Evolutionary conservation across 2,797 vertebrate genomes (phyloP).

Genomic region (Eidolon dupreanum): DNA sequence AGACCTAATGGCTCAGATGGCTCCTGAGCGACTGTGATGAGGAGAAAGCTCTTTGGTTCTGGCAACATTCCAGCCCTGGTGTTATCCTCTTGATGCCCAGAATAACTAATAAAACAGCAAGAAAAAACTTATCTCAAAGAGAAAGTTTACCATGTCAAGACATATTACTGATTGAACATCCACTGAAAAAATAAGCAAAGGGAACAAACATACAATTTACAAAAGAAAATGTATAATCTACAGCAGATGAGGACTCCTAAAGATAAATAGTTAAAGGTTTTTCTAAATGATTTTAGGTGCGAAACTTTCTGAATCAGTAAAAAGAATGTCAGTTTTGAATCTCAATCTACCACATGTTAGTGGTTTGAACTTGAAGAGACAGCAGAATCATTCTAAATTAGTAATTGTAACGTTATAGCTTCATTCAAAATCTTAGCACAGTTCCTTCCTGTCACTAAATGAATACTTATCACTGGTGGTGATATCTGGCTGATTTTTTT

Average conservation of each 20-base stretch:
- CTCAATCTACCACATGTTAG: background rate
- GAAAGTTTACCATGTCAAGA: background rate
- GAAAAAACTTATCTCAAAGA: background rate
- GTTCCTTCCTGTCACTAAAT: background rate
- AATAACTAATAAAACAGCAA: background rate
- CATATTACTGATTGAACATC: background rate
- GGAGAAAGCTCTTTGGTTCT: background rate
- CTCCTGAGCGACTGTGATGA: background rate
- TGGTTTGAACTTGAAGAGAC: background rate
- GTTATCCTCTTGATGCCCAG: background rate
- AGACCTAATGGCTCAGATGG: background rate
- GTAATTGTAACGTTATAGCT: background rate
- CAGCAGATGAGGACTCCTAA: background rate
- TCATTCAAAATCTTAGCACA: background rate
- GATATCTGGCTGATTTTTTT: background rate
- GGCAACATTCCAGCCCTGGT: background rate
- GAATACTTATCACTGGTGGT: background rate
- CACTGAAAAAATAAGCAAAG: background rate
- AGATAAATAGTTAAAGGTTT: background rate
- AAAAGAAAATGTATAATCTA: background rate
- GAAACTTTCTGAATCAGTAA: background rate
- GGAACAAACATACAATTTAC: background rate
- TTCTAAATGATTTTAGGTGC: background rate
- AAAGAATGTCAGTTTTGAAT: background rate
- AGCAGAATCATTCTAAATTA: background rate